A percentile compares a stretch with the other conserved stretches of the same genome.
These are phyloP conservation scores for Emydura subglobosa DNA, from an alignment of 2,113 vertebrate genomes.

Conservation along the genomic window DNA sequence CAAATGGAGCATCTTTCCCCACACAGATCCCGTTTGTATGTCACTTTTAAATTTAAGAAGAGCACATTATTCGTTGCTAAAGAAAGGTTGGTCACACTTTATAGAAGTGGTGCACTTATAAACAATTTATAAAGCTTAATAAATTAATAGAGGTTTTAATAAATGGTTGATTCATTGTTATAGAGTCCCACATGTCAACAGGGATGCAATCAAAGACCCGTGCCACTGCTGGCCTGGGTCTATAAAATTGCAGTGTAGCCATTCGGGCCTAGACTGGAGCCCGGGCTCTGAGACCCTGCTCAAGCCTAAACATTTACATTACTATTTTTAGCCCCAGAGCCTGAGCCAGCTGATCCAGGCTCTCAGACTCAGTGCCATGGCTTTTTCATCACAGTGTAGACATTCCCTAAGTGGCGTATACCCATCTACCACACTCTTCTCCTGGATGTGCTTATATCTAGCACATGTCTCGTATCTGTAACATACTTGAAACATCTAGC, in stretches of 20 bases:
- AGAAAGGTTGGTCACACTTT: neutral
- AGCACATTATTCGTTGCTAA: neutral
- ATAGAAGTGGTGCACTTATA: neutral
- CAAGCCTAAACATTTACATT: neutral
- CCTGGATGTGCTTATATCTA: conserved; percentile 32
- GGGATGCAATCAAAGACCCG: neutral
- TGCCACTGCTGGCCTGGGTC: neutral
- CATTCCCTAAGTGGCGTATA: neutral
- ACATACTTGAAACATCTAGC: neutral
- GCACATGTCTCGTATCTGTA: neutral
- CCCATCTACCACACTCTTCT: neutral
- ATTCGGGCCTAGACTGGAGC: neutral
- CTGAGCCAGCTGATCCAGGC: too few relatives aligned
- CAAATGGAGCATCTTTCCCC: neutral
- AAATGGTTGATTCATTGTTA: neutral
- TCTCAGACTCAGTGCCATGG: neutral
- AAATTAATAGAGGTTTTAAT: neutral
- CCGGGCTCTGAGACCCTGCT: too few relatives aligned
- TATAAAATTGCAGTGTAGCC: neutral
- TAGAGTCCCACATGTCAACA: neutral
- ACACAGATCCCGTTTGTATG: neutral
- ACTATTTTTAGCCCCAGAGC: neutral
- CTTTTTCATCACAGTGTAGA: neutral
- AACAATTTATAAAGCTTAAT: neutral
- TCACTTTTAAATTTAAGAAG: neutral